Base-by-base conservation (phyloP, 1,140 invertebrate genomes). In the Trypoxylus dichotomus region DNA sequence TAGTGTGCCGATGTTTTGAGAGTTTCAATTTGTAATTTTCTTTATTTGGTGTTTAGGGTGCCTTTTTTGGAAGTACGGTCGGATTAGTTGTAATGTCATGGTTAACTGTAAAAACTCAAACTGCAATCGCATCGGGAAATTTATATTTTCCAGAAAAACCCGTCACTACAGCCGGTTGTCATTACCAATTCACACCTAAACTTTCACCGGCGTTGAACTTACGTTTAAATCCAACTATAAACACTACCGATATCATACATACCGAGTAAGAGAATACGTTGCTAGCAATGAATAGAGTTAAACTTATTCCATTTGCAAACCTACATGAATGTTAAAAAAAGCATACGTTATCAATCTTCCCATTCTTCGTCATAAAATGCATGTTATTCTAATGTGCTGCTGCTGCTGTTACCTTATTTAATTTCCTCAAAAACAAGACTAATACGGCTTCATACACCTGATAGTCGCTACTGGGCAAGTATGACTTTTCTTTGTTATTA, bases 31-130 rank as follows among this genome's bases (percentile, higher is more conserved):
- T 76, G 2, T 47, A 27, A 25, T 24, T 21, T 54, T 11, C 5
- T 21, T 3, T 3, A 5, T 6, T n/a, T 74, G 11, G 2, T 21
- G 21, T 74, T 87, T 81, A 96, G 94, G 95, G 95, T 41, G 96
- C 95, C 0, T 86, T 94, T 5, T 87, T 89, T 41, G 96, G 96
- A n/a, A 91, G 94, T 13, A 78, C 94, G 1, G 86, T 88, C 10
- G 91, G 94, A 21, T 86, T 97, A 7, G 82, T 88, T 19, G 90
- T 95, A 42, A 93, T 96, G 86, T 91, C 93, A 77, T 97, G 95
- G 95, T 89, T 98, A 42, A 94, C 93, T 43, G 87, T 96, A 21
- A 93, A 94, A 11, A 92, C 94, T 0, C 93, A 96, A 85, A 85
- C 92, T 3, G 91, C 92, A 1, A 92, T 94, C 68, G 90, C 91